These are phyloP conservation scores for Drosophila carrolli DNA, from an alignment of 1,140 invertebrate genomes.

Conservation along the genomic window DNA sequence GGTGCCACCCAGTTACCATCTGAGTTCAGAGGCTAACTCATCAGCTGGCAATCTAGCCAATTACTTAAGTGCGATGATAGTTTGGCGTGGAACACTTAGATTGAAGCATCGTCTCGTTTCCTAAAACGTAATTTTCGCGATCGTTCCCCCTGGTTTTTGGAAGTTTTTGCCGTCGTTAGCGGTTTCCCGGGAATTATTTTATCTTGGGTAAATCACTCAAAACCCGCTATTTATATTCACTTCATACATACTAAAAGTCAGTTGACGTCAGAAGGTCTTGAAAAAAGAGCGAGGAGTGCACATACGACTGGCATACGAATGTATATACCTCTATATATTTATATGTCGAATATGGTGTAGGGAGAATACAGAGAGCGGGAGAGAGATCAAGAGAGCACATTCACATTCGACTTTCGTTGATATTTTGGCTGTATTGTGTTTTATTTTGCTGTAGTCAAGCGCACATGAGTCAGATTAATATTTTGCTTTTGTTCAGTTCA, in stretches of 20 bases:
- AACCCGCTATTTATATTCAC: constrained; percentile 28
- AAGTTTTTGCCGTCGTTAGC: not conserved
- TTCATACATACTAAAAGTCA: constrained; percentile 19
- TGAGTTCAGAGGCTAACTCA: constrained; percentile 20
- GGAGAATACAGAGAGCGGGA: constrained; percentile 17
- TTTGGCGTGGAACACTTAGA: constrained; percentile 34
- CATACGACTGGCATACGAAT: not conserved
- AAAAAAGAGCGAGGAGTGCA: constrained; percentile 2
- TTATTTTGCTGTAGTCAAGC: no score
- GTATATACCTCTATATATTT: not conserved
- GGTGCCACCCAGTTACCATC: not conserved
- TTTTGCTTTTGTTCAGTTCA: constrained; percentile 20
- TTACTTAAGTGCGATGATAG: constrained; percentile 26
- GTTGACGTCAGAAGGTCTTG: constrained; percentile 39
- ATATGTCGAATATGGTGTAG: not conserved
- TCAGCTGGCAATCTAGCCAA: constrained; percentile 38
- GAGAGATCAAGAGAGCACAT: constrained; percentile 31
- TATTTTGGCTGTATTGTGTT: constrained; percentile 16
- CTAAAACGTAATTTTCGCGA: constrained; percentile 21
- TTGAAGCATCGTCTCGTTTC: constrained; percentile 28
- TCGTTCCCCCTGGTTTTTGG: constrained; percentile 4
- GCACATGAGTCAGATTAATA: constrained; percentile 46
- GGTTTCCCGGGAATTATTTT: constrained; percentile 26
- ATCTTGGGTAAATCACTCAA: constrained; percentile 38
- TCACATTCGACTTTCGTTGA: constrained; percentile 18